Base-by-base conservation (phyloP, 2,888 invertebrate genomes). In the Electrophaes corylata region DNA sequence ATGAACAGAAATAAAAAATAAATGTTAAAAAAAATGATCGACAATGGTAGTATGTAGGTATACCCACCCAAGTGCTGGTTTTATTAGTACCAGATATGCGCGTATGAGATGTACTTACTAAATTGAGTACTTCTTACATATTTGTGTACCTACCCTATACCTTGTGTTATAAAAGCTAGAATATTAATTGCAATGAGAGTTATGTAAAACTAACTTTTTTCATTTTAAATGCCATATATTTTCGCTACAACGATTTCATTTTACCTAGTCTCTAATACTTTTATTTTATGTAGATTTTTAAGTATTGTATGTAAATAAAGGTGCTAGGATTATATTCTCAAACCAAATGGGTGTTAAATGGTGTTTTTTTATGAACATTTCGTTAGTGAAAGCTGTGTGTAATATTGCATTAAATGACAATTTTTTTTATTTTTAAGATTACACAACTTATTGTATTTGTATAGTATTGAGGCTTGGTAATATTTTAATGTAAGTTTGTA, bases 181-280 rank as follows among this genome's bases (percentile, higher is more conserved):
- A 29, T 10, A 29, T 29, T 29, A 29, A 29, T 29, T 29, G 8
- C 26, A 10, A 29, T 10, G 8, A 10, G 26, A 8, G 26, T 10
- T 37, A 8, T 5, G 35, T 35, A 35, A 35, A 35, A 35, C 6
- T 11, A 40, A 19, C 18, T 5, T 19, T 66, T 60, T 58, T 57
- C 47, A 43, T 56, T 50, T 44, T 20, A 39, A 68, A 71, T 73
- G 82, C 83, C 83, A 81, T 84, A 78, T 65, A 70, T 66, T 65
- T 77, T 78, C 72, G 71, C 73, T 68, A 81, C 83, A 84, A 83
- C 84, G 84, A 84, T 75, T 72, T 67, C 71, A 69, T 70, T 76
- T 62, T 68, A 63, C 76, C 87, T 87, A 87, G 86, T 87, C 86
- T 75, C 47, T 64, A 70, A 16, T 83, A 48, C 58, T 50, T 44